These are phyloP conservation scores for Melanotaenia parkinsoni DNA, from an alignment of 2,797 vertebrate genomes.

Conservation along the genomic window DNA sequence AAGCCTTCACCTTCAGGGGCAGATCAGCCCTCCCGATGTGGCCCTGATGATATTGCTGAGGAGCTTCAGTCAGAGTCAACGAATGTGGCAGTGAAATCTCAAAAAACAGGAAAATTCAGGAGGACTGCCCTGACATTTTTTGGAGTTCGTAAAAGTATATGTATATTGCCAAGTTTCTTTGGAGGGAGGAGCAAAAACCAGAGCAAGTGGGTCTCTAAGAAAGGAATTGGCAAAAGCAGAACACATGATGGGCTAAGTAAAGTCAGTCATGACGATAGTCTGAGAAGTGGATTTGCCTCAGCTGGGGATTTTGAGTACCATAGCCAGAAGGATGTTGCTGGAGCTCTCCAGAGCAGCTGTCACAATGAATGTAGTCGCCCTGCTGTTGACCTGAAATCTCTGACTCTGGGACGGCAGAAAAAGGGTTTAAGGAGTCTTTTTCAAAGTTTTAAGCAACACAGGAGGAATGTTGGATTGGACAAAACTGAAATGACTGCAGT, in stretches of 20 bases:
- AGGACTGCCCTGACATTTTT: conserved; percentile 95
- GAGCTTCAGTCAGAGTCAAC: conserved; percentile 62
- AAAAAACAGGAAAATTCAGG: conserved; percentile 87
- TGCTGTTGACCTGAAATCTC: conserved; percentile 80
- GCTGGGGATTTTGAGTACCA: conserved; percentile 77
- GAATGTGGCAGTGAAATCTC: conserved; percentile 74
- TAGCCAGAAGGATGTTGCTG: conserved; percentile 62
- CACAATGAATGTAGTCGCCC: conserved; percentile 67
- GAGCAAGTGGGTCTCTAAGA: conserved; percentile 86
- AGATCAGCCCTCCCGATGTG: conserved; percentile 48
- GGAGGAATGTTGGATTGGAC: conserved; percentile 83
- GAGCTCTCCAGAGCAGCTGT: conserved; percentile 74
- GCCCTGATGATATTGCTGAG: conserved; percentile 63
- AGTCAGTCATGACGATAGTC: conserved; percentile 73
- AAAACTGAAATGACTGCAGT: conserved; percentile 82
- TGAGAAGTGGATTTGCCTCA: conserved; percentile 59
- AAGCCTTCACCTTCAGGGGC: conserved; percentile 55
- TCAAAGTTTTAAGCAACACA: conserved; percentile 92
- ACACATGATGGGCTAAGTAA: conserved; percentile 91
- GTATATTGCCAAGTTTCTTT: conserved; percentile 94
- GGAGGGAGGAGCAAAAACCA: conserved; percentile 88
- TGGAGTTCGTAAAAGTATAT: conserved; percentile 92
- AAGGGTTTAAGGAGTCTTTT: conserved; percentile 92
- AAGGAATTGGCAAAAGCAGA: conserved; percentile 90
- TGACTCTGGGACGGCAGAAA: conserved; percentile 86